Evolutionary conservation across 1,140 invertebrate species (phyloP).

Genomic region (fruit fly (Drosophila melanogaster)): Release_6_plus_ISO1_MT NT_037436.4:20649501-20650000

Average conservation of each 20-base stretch:
- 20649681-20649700: slow-evolving; percentile 74
- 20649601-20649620: slow-evolving; percentile 25
- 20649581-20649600: slow-evolving; percentile 80
- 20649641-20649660: slow-evolving; percentile 21
- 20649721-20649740: slow-evolving; percentile 75
- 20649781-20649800: slow-evolving; percentile 72
- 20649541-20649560: slow-evolving; percentile 83
- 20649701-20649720: slow-evolving; percentile 65
- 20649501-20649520: slow-evolving; percentile 56
- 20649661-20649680: slow-evolving; percentile 37
- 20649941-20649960: slow-evolving; percentile 32
- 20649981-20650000: slow-evolving; percentile 23
- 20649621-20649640: slow-evolving; percentile 21
- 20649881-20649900: slow-evolving; percentile 11
- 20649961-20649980: slow-evolving; percentile 34
- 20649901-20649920: slow-evolving; percentile 41
- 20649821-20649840: slow-evolving; percentile 72
- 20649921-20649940: slow-evolving; percentile 14
- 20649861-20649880: slow-evolving; percentile 51
- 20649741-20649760: slow-evolving; percentile 84
- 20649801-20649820: slow-evolving; percentile 50
- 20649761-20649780: slow-evolving; percentile 83
- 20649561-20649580: slow-evolving; percentile 83
- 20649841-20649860: slow-evolving; percentile 75
- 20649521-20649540: slow-evolving; percentile 68